Conservation (phyloP, 2,888 invertebrate species). For the Orgyia antiqua region DNA sequence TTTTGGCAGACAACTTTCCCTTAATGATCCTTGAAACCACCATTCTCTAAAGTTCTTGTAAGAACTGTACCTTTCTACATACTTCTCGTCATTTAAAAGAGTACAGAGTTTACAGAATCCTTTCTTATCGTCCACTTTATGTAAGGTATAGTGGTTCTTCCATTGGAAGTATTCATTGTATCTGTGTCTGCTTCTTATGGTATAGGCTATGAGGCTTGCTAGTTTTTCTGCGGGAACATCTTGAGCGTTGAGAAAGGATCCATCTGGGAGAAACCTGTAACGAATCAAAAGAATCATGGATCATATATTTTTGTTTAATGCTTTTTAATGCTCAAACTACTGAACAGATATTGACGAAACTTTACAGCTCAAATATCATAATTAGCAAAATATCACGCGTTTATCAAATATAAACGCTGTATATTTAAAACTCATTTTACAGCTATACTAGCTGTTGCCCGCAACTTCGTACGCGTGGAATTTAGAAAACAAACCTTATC, state of each 20-base stretch:
- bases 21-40: slow-evolving; percentile 46
- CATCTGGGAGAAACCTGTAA: slow-evolving; percentile 57
- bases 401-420: too few species aligned
- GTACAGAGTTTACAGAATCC: slow-evolving; percentile 52
- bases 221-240: slow-evolving; percentile 1
- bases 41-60: slow-evolving; percentile 46
- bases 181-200: slow-evolving; percentile 30
- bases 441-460: too few species aligned
- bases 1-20: slow-evolving; percentile 32
- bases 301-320: too few species aligned
- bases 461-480: too few species aligned
- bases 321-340: too few species aligned
- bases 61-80: slow-evolving; percentile 17
- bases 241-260: slow-evolving; percentile 48
- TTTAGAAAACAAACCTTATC: too few species aligned
- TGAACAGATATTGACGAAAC: too few species aligned
- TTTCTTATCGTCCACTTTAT: slow-evolving; percentile 22
- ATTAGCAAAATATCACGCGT: too few species aligned
- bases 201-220: slow-evolving; percentile 17
- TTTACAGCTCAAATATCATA: too few species aligned
- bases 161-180: slow-evolving; percentile 46
- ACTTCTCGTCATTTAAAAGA: slow-evolving; percentile 35
- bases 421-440: too few species aligned
- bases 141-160: slow-evolving; percentile 45
- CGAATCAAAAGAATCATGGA: too few species aligned